Percentiles rank a stretch among this genome's conserved stretches.
phyloP scores from a whole-genome alignment of 2,888 invertebrate species.

The Hyposoter dolosus region DNA sequence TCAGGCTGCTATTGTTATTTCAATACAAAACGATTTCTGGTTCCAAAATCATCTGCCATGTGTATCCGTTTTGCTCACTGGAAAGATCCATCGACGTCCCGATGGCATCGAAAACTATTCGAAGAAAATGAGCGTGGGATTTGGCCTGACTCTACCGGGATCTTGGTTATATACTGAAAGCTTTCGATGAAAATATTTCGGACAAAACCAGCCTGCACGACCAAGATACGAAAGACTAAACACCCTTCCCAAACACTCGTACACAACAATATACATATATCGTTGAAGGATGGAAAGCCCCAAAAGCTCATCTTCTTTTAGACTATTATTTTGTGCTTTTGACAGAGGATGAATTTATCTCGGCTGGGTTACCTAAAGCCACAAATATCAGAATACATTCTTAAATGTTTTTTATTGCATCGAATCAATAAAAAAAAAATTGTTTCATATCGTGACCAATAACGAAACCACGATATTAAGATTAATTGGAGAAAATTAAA shows the following conservation, averaged over 20 bases:
- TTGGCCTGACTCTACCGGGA: constrained; percentile 52
- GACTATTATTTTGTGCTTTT: constrained; percentile 48
- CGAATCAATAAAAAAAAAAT: background rate
- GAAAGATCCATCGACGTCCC: constrained; percentile 15
- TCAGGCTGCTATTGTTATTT: constrained; percentile 35
- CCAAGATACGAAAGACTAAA: constrained; percentile 56
- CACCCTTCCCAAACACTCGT: constrained; percentile 25
- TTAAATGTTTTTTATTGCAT: constrained; percentile 8
- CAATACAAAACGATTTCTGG: constrained; percentile 7
- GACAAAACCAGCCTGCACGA: constrained; percentile 35
- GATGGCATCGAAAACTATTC: constrained; percentile 32
- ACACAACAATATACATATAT: constrained; percentile 26
- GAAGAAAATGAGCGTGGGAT: constrained; percentile 50
- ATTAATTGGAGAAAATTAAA: too few species aligned
- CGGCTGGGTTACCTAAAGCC: background rate
- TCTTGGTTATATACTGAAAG: constrained; percentile 24
- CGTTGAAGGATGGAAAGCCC: background rate
- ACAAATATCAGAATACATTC: background rate
- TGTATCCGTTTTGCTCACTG: constrained; percentile 23
- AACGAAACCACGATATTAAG: too few species aligned
- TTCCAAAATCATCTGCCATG: constrained; percentile 20
- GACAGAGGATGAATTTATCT: constrained; percentile 9
- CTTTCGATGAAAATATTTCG: constrained; percentile 46
- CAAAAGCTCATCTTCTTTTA: constrained; percentile 40
- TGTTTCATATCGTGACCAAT: background rate